A percentile compares a stretch with the other conserved stretches of the same genome.
phyloP scores from a whole-genome alignment of 2,797 vertebrate species.

The Lindbergichthys nudifrons region DNA sequence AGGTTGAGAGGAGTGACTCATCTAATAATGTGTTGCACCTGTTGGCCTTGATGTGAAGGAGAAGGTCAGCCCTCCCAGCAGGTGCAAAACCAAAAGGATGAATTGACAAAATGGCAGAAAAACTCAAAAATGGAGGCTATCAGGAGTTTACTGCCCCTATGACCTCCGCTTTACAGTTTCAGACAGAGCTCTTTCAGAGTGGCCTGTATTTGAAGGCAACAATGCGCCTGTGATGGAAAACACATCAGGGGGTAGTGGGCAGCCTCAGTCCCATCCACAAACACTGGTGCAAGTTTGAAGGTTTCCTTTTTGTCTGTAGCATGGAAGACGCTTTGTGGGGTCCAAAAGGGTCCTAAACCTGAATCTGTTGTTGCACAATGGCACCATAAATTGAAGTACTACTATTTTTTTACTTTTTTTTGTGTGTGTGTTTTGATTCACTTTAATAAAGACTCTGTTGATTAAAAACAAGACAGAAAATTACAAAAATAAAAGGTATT shows the following conservation, averaged over 20 bases:
- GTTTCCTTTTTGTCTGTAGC: constrained; percentile 9
- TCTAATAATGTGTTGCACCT: constrained; percentile 32
- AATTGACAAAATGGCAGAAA: constrained; percentile 50
- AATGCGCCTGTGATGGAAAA: constrained; percentile 63
- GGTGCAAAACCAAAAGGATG: constrained; percentile 47
- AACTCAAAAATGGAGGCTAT: constrained; percentile 43
- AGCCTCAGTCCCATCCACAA: constrained; percentile 16
- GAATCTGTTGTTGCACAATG: background rate
- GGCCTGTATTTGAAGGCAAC: constrained; percentile 46
- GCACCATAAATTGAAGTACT: background rate
- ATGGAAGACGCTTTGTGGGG: background rate
- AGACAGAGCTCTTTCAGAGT: constrained; percentile 35
- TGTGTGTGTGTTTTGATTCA: constrained; percentile 7
- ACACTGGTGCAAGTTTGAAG: constrained; percentile 24
- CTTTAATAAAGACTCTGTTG: background rate
- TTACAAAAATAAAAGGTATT: background rate
- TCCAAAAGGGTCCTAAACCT: constrained; percentile 3
- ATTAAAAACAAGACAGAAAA: background rate
- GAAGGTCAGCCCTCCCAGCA: constrained; percentile 56
- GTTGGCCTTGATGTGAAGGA: constrained; percentile 29
- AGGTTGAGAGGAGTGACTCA: constrained; percentile 24
- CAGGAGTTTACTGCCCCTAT: constrained; percentile 30
- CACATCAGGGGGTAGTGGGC: constrained; percentile 51
- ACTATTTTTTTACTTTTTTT: background rate
- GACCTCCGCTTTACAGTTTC: constrained; percentile 44